Evolutionary conservation across 2,888 invertebrate genomes (phyloP).

Genomic region (Agrotis clavis): DNA sequence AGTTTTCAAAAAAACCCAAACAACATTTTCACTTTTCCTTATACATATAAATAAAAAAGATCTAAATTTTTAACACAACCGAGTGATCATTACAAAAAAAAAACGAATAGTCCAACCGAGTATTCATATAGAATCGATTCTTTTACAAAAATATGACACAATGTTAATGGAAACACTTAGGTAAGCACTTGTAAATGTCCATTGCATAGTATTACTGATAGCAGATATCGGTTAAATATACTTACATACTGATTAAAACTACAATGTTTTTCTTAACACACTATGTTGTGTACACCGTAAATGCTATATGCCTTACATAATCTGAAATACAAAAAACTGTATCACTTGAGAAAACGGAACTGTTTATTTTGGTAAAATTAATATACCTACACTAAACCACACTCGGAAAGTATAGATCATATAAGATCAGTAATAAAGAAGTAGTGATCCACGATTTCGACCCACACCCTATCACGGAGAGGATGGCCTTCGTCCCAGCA

Average conservation of each 20-base stretch:
- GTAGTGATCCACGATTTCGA: no score
- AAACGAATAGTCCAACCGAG: slow-evolving; percentile 18
- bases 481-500: background rate
- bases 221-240: slow-evolving; percentile 32
- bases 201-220: slow-evolving; percentile 36
- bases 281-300: background rate
- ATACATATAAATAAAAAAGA: slow-evolving; percentile 5
- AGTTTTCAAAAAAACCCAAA: background rate
- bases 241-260: slow-evolving; percentile 27
- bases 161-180: slow-evolving; percentile 21
- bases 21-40: slow-evolving; percentile 9
- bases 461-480: background rate
- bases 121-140: slow-evolving; percentile 14
- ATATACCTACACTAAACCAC: no score
- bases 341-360: no score
- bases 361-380: no score
- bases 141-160: slow-evolving; percentile 13
- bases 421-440: no score
- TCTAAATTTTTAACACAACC: slow-evolving; percentile 8
- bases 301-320: background rate
- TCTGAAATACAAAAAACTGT: background rate
- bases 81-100: background rate
- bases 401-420: no score
- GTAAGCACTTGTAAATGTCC: slow-evolving; percentile 38
- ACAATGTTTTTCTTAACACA: background rate